phyloP scores from a whole-genome alignment of 2,888 invertebrate genomes.

The Lissocephala sabroskyi region DNA sequence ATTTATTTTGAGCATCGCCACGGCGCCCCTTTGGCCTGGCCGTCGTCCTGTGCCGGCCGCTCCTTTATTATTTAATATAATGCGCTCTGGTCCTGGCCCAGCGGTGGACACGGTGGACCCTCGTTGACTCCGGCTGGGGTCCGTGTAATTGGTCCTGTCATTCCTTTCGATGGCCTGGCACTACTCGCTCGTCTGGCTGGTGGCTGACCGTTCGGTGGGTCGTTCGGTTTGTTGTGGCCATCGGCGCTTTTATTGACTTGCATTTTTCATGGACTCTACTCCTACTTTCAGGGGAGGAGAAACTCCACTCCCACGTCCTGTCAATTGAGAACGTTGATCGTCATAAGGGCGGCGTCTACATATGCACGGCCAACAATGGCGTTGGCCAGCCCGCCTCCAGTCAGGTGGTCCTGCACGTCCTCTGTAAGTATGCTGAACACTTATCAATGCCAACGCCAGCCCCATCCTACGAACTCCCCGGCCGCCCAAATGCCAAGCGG shows the following conservation, averaged over 20 bases:
- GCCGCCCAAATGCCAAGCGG: constrained; percentile 21
- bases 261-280: constrained; percentile 29
- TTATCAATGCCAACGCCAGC: constrained; percentile 1
- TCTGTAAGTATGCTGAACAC: constrained; percentile 75
- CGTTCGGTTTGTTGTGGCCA: not conserved
- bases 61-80: constrained; percentile 48
- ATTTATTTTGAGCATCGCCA: constrained; percentile 34
- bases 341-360: constrained; percentile 78
- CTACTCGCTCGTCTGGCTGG: not conserved
- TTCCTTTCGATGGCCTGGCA: constrained; percentile 33
- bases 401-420: constrained; percentile 77
- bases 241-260: constrained; percentile 17
- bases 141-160: constrained; percentile 55
- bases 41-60: constrained; percentile 5
- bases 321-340: constrained; percentile 77
- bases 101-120: no score
- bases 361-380: constrained; percentile 78
- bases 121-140: constrained; percentile 25
- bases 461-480: no score
- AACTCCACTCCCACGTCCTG: constrained; percentile 76
- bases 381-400: constrained; percentile 78
- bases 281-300: constrained; percentile 76
- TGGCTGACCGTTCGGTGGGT: not conserved
- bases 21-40: no score
- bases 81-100: constrained; percentile 20